phyloP scores from a whole-genome alignment of 2,888 invertebrate species.

The Agrochola litura region DNA sequence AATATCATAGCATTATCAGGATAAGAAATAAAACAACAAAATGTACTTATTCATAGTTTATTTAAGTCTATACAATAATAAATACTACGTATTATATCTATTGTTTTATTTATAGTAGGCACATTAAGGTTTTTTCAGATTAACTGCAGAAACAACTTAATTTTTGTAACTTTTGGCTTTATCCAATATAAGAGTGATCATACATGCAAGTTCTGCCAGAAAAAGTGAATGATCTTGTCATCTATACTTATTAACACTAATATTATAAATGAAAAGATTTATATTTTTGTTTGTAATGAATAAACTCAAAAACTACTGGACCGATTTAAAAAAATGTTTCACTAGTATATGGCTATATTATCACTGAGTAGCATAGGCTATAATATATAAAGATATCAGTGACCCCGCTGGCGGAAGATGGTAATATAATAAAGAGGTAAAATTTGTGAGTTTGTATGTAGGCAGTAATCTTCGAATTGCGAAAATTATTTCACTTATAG shows the following conservation, averaged over 20 bases:
- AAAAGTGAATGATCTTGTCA: neutral
- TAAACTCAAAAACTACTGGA: no score
- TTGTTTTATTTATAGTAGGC: conserved; percentile 55
- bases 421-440: neutral
- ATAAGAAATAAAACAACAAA: conserved; percentile 31
- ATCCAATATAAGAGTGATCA: no score
- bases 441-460: neutral
- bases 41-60: conserved; percentile 65
- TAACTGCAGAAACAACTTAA: neutral
- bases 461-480: neutral
- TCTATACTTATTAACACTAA: neutral
- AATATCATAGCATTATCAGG: conserved; percentile 1
- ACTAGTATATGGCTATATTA: no score
- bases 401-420: no score
- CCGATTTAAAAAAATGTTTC: no score
- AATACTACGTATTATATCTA: conserved; percentile 67
- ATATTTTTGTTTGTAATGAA: no score
- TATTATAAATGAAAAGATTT: no score
- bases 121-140: conserved; percentile 37
- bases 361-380: no score
- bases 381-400: no score
- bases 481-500: neutral
- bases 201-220: conserved; percentile 11
- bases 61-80: conserved; percentile 70
- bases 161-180: neutral